These are phyloP conservation scores for Lepidurus couesii DNA, from an alignment of 1,140 invertebrate species.

Conservation along the genomic window DNA sequence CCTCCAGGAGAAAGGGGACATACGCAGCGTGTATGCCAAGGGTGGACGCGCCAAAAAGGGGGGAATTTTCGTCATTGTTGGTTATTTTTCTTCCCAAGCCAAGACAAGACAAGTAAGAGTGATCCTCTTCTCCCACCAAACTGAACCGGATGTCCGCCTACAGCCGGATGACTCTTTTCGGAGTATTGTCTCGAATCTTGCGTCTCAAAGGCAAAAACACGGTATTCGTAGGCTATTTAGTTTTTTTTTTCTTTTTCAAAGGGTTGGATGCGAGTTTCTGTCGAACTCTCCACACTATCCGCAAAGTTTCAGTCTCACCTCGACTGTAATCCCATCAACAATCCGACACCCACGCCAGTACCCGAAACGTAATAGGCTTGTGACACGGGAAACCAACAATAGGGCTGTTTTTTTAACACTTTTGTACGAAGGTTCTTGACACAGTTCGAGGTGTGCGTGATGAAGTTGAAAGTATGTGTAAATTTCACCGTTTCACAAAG, in stretches of 20 bases:
- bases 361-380: background rate
- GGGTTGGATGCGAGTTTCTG: background rate
- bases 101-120: no score
- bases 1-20: background rate
- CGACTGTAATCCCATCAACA: constrained; percentile 16
- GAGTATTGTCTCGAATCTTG: no score
- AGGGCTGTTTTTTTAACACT: no score
- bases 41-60: no score
- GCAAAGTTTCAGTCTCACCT: background rate
- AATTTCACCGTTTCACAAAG: background rate
- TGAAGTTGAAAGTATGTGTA: background rate
- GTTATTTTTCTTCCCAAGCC: no score
- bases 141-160: background rate
- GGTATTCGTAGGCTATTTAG: background rate
- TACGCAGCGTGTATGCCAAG: background rate
- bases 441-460: background rate
- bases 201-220: background rate
- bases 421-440: background rate
- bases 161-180: background rate
- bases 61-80: no score
- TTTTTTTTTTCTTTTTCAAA: background rate
- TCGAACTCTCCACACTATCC: background rate
- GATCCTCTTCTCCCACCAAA: background rate
- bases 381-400: background rate
- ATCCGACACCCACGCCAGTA: constrained; percentile 7